phyloP scores from a whole-genome alignment of 2,888 invertebrate genomes.

The Hanleya hanleyi region DNA sequence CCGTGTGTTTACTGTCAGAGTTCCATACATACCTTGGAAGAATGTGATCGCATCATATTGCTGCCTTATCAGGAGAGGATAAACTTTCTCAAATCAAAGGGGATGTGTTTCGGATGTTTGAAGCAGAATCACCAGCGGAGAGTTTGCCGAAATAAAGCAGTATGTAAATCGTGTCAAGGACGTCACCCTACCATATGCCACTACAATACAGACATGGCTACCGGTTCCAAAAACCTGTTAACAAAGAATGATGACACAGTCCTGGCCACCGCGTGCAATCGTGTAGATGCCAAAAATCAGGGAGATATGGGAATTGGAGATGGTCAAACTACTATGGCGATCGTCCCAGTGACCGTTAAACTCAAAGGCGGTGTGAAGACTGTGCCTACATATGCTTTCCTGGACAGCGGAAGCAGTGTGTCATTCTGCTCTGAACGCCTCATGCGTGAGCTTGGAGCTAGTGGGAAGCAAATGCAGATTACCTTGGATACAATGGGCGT shows the following conservation, averaged over 20 bases:
- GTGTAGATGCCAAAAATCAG: neutral
- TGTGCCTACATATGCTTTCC: conserved; percentile 19
- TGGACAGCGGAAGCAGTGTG: conserved; percentile 16
- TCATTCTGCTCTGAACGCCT: conserved; percentile 14
- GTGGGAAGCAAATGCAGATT: conserved; percentile 6
- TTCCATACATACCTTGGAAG: too few species aligned
- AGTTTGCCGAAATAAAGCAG: too few species aligned
- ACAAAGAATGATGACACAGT: neutral
- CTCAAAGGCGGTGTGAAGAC: neutral
- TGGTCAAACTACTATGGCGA: conserved; percentile 15
- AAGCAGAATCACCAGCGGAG: too few species aligned
- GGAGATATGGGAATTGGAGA: neutral
- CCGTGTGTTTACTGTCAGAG: too few species aligned
- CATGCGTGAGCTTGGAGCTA: neutral
- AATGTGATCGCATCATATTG: too few species aligned
- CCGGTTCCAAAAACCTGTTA: too few species aligned
- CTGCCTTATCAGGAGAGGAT: too few species aligned
- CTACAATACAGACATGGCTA: neutral
- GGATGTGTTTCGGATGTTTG: too few species aligned
- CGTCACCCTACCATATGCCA: neutral
- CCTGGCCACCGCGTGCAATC: neutral
- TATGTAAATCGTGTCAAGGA: conserved; percentile 14
- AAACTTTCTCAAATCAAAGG: too few species aligned
- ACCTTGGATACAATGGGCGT: conserved; percentile 15
- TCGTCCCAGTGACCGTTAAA: conserved; percentile 18